Base-by-base conservation (phyloP, 92 coral and sea anemone genomes). In the Palythoa grandis region DNA sequence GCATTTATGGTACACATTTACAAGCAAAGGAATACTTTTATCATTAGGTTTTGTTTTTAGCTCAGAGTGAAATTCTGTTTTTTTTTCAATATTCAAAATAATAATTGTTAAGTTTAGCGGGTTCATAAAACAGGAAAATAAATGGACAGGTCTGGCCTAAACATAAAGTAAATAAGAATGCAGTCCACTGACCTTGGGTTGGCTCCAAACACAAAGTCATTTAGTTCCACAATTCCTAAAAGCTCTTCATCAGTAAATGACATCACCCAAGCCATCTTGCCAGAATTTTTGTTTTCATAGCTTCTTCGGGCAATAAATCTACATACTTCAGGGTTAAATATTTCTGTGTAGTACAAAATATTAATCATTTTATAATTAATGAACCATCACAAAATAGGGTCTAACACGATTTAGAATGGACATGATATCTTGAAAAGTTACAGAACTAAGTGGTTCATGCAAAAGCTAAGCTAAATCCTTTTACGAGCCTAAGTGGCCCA, bases 161-260 rank as follows among this genome's bases (percentile, higher is more conserved):
- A 29, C 35, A 29, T 1, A 29, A 29, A 29, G 1, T 29, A 29
- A 29, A 29, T 29, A 29, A 29, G 1, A 29, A 29, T 29, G 35
- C 35, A 29, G 0, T n/a, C 37, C 16, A 70, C 61, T 82, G 74
- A 95, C 98, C 99, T 92, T 76, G 99, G 98, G 67, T 97, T 97
- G 10, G 93, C 90, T 60, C 97, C 97, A 92, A 97, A 97, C 37
- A 97, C 98, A 93, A 96, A 97, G 43, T 94, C 92, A 86, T 95
- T 97, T 37, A 97, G 83, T 52, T 95, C 94, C 47, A 97, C 85
- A 22, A 93, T 66, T 71, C 99, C 99, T 39, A 90, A 69, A 70
- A 92, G 85, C 19, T 78, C 78, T 37, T 86, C 96, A 58, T 90
- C 92, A 52, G 83, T 52, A 70, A 97, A 87, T 57, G 97, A 90